These are phyloP conservation scores for Andricus grossulariae DNA, from an alignment of 1,140 invertebrate species.

Conservation along the genomic window DNA sequence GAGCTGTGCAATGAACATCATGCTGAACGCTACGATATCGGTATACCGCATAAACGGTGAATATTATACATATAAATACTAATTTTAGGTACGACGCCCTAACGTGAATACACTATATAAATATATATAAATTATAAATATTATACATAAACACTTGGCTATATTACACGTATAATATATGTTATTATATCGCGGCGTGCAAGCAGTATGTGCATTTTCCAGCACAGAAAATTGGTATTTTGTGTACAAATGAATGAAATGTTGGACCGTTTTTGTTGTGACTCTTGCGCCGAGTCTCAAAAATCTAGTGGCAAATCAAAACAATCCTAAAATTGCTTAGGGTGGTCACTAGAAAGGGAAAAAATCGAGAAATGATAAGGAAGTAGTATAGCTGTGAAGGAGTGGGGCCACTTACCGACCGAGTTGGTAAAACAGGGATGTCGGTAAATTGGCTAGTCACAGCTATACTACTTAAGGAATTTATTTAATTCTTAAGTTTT, in stretches of 20 bases:
- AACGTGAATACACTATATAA: constrained; percentile 60
- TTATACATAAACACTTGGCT: constrained; percentile 49
- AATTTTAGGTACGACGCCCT: constrained; percentile 56
- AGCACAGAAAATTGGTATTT: constrained; percentile 69
- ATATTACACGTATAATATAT: constrained; percentile 49
- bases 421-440: too few species aligned
- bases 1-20: neutral
- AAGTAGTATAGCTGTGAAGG: too few species aligned
- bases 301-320: neutral
- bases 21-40: neutral
- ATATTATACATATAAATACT: constrained; percentile 36
- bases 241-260: constrained; percentile 65
- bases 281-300: constrained; percentile 1
- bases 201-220: constrained; percentile 67
- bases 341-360: too few species aligned
- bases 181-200: constrained; percentile 56
- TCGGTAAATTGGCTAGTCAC: too few species aligned
- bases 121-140: constrained; percentile 55
- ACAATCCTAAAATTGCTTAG: too few species aligned
- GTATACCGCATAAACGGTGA: constrained; percentile 36
- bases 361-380: too few species aligned
- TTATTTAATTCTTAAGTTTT: too few species aligned
- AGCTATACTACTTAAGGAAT: too few species aligned
- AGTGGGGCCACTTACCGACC: too few species aligned
- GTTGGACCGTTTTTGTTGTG: constrained; percentile 7